Base-by-base conservation (phyloP, 1,140 invertebrate genomes). In the Lysiphlebus fabarum region DNA sequence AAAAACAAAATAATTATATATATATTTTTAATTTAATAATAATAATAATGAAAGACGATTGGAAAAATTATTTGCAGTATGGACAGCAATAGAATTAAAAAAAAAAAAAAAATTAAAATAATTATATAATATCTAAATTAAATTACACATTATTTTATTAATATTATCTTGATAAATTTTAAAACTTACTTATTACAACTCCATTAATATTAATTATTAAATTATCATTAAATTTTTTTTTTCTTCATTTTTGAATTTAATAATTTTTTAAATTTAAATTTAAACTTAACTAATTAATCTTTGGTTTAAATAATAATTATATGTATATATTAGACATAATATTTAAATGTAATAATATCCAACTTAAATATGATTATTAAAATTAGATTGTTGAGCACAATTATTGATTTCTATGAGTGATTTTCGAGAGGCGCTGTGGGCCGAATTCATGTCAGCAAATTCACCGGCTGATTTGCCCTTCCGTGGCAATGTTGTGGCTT, bases 331-430 rank as follows among this genome's bases (percentile, higher is more conserved):
- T n/a, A n/a, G n/a, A n/a, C n/a, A n/a, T 26, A 1, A 26, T 26
- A 26, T 58, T 37, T 51, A 55, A 43, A 42, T n/a, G n/a, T n/a
- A n/a, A n/a, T n/a, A n/a, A n/a, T 58, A 38, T 59, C 34, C 10
- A 73, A 75, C 64, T 80, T 80, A 80, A 72, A 77, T 66, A 58
- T 79, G 76, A 71, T 78, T 78, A 73, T 78, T 78, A 75, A 77
- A 77, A 65, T 74, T 77, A 72, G 75, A 74, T 76, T 77, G 75
- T 73, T 79, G 77, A 72, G 70, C 76, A 75, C 70, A 74, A 68
- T 76, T 74, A 68, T 77, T 80, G 71, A 80, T 80, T 74, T 80
- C 78, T 70, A 77, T 74, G 59, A 80, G 72, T 67, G 77, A 80
- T 66, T 79, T 79, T 69, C 78, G 70, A 59, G 76, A 78, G 64